phyloP scores from a whole-genome alignment of 1,140 invertebrate genomes.

The Argopecten irradians region DNA sequence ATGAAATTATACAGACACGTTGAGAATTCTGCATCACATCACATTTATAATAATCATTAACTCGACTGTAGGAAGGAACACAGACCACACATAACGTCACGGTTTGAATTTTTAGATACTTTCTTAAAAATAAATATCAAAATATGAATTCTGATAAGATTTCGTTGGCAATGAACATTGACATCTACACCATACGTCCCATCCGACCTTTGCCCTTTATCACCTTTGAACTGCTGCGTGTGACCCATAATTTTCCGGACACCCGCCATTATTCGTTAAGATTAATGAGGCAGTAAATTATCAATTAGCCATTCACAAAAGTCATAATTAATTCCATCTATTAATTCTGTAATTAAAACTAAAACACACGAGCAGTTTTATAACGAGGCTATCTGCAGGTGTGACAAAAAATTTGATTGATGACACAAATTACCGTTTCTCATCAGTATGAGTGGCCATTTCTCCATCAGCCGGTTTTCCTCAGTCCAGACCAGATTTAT shows the following conservation, averaged over 20 bases:
- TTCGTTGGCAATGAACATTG: neutral
- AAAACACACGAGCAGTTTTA: neutral
- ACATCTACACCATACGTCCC: neutral
- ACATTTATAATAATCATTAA: no score
- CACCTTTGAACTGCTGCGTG: neutral
- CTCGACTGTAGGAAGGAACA: no score
- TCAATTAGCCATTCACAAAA: neutral
- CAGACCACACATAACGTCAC: no score
- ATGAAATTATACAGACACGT: no score
- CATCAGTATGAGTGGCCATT: no score
- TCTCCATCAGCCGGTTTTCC: neutral
- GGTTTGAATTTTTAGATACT: no score
- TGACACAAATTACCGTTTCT: neutral
- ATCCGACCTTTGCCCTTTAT: neutral
- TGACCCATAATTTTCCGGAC: neutral
- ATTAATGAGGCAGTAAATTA: neutral
- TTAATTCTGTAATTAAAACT: neutral
- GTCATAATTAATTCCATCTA: neutral
- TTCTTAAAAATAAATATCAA: no score
- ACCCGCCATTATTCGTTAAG: neutral
- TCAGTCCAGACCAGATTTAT: no score
- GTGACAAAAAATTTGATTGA: neutral
- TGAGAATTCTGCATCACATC: no score
- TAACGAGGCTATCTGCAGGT: neutral
- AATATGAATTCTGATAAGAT: no score